Evolutionary conservation across 2,888 invertebrate genomes (phyloP).

Genomic region (Alsophila aescularia): DNA sequence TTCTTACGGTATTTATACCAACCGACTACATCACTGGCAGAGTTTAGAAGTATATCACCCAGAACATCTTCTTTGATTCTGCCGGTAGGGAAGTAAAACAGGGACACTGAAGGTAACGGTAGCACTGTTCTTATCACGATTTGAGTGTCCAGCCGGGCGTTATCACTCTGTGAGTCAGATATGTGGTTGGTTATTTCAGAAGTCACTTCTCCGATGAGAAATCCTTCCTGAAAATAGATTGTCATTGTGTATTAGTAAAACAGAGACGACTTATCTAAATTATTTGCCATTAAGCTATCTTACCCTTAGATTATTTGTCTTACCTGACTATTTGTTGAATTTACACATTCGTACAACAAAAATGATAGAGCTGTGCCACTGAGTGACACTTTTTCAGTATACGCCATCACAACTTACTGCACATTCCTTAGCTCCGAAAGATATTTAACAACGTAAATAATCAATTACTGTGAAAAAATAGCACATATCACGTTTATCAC

Average conservation of each 20-base stretch:
- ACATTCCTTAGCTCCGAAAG: slow-evolving; percentile 3
- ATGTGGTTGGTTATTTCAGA: slow-evolving; percentile 87
- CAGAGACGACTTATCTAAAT: too few species aligned
- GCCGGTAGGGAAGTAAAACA: slow-evolving; percentile 85
- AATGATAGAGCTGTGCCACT: slow-evolving; percentile 87
- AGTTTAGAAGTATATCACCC: slow-evolving; percentile 76
- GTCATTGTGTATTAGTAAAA: background rate
- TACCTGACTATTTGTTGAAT: slow-evolving; percentile 85
- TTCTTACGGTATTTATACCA: slow-evolving; percentile 87
- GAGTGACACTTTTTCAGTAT: slow-evolving; percentile 80
- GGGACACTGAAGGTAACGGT: slow-evolving; percentile 83
- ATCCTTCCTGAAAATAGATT: slow-evolving; percentile 81
- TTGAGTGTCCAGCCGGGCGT: slow-evolving; percentile 84
- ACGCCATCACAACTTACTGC: slow-evolving; percentile 38
- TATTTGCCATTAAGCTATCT: too few species aligned
- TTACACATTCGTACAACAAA: slow-evolving; percentile 87
- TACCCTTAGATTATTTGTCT: too few species aligned
- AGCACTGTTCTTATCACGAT: slow-evolving; percentile 86
- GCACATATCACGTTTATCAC: too few species aligned
- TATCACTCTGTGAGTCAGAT: slow-evolving; percentile 87
- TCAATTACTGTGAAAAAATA: background rate
- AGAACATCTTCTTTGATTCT: slow-evolving; percentile 83
- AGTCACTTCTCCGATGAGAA: slow-evolving; percentile 86
- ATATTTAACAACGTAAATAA: background rate
- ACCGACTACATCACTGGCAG: slow-evolving; percentile 85